Percentiles rank a stretch among this genome's conserved stretches.
Evolutionary conservation across 2,113 vertebrate genomes (phyloP).

Genomic region (Planiliza haematocheilus): DNA sequence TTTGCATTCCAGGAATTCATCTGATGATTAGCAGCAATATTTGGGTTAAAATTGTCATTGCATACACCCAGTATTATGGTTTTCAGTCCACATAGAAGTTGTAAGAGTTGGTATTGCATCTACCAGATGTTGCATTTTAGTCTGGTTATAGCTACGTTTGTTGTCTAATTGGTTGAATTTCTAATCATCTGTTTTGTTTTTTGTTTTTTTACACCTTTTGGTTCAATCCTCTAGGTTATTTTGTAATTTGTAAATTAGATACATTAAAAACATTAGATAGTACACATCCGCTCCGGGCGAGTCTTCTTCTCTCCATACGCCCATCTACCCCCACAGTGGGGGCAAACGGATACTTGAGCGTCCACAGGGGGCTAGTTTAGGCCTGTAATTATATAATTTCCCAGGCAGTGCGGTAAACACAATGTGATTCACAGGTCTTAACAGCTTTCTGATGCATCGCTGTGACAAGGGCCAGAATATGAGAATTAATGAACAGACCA

Average conservation of each 20-base stretch:
- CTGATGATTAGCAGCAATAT: conserved; percentile 3
- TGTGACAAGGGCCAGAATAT: conserved; percentile 5
- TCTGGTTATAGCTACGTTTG: neutral
- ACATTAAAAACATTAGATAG: too few relatives aligned
- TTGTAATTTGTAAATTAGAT: neutral
- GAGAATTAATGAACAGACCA: conserved; percentile 39
- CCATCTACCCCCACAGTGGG: neutral
- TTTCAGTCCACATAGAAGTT: conserved; percentile 5
- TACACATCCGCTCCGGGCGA: neutral
- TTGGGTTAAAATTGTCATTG: neutral
- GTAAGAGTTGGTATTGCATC: conserved; percentile 25
- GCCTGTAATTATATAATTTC: conserved; percentile 43
- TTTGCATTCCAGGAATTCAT: neutral
- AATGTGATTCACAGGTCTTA: conserved; percentile 29
- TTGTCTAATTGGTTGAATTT: conserved; percentile 31
- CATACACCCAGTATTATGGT: neutral
- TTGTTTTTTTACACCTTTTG: conserved; percentile 11
- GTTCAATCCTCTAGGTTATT: neutral
- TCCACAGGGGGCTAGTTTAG: conserved; percentile 28
- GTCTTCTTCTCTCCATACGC: neutral
- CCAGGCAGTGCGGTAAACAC: conserved; percentile 41
- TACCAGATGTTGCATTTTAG: conserved; percentile 22
- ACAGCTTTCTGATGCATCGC: conserved; percentile 17
- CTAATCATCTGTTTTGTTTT: neutral
- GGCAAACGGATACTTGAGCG: conserved; percentile 12